These are phyloP conservation scores for Apostichopus californicus DNA, from an alignment of 35 echinoderm and acorn worm species.

Conservation along the genomic window DNA sequence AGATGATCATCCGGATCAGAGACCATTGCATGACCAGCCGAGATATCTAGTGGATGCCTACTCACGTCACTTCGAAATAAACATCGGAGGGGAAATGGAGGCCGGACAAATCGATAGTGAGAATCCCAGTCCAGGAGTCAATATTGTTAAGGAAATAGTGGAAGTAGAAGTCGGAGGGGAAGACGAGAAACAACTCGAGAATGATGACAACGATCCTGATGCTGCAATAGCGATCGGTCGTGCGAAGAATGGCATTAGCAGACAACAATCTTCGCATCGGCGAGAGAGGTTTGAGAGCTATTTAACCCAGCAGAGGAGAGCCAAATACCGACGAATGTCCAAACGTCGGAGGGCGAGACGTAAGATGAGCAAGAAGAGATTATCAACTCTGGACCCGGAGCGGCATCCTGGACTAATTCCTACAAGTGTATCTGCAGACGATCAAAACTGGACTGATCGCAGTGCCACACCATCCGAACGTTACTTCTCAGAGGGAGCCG, in stretches of 20 bases:
- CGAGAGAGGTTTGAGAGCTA: neutral
- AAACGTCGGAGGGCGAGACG: conserved; percentile 3
- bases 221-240: no score
- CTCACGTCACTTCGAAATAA: neutral
- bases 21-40: neutral
- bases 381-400: neutral
- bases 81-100: neutral
- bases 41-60: neutral
- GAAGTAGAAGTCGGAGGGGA: no score
- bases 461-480: neutral
- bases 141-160: no score
- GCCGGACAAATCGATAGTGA: neutral
- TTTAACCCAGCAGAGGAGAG: neutral
- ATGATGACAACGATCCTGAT: no score
- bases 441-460: neutral
- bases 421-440: neutral
- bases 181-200: no score
- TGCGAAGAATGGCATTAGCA: neutral
- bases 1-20: no score
- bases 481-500: neutral
- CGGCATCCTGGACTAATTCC: neutral
- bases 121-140: neutral
- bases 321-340: neutral
- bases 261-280: no score
- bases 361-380: neutral